These are phyloP conservation scores for Anableps anableps DNA, from an alignment of 2,797 vertebrate genomes.

Conservation along the genomic window DNA sequence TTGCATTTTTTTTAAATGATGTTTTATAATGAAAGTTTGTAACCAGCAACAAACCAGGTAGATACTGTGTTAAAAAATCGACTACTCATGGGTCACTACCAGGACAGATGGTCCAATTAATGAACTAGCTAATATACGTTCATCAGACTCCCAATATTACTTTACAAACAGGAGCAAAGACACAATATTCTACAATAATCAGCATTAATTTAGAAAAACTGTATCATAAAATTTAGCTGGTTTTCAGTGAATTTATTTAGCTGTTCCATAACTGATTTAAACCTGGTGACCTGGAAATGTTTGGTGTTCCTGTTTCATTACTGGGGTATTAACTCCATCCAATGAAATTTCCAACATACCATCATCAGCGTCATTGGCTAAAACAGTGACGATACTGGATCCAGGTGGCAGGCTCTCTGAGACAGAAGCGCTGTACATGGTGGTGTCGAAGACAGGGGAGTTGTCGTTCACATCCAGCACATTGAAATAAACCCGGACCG, in stretches of 20 bases:
- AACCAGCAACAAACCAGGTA: not conserved
- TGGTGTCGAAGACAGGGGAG: conserved; percentile 84
- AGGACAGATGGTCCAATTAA: not conserved
- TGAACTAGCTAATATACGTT: not conserved
- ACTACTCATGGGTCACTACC: not conserved
- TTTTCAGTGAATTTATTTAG: not conserved
- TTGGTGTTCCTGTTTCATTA: not conserved
- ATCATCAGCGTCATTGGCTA: conserved; percentile 88
- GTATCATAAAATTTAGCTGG: not conserved
- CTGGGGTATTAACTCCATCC: not conserved
- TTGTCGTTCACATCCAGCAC: conserved; percentile 94
- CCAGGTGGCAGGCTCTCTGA: conserved; percentile 88
- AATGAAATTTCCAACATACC: conserved; percentile 78
- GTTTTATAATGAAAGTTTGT: not conserved
- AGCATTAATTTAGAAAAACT: not conserved
- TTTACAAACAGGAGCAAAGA: too few species aligned
- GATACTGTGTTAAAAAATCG: not conserved
- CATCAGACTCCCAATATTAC: not conserved
- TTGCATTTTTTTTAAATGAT: not conserved
- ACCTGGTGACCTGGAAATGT: not conserved
- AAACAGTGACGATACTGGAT: conserved; percentile 84
- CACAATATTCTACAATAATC: too few species aligned
- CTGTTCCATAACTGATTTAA: not conserved
- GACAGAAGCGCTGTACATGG: conserved; percentile 86
- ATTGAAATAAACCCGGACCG: conserved; percentile 93